phyloP scores from a whole-genome alignment of 2,888 invertebrate species.

The Diplazon laetatorius region DNA sequence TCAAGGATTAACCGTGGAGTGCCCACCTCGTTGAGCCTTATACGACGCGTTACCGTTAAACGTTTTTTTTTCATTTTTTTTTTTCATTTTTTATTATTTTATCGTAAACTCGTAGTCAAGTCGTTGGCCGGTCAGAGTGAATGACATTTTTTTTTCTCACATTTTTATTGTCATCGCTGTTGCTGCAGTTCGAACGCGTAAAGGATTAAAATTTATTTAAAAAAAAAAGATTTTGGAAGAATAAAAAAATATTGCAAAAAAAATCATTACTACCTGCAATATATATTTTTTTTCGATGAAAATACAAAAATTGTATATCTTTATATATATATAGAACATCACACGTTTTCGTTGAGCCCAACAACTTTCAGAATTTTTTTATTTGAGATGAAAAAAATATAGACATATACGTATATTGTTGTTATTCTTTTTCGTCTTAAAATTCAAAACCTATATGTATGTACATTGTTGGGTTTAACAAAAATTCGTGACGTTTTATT shows the following conservation, averaged over 20 bases:
- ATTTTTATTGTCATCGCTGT: constrained; percentile 14
- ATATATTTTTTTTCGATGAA: background rate
- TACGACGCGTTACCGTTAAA: constrained; percentile 28
- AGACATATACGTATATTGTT: too few relatives aligned
- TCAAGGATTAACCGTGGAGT: constrained; percentile 47
- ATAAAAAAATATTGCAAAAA: too few relatives aligned
- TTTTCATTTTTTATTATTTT: constrained; percentile 37
- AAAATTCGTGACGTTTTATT: too few relatives aligned
- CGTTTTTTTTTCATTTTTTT: constrained; percentile 1
- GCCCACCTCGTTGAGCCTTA: background rate
- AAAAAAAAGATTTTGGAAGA: too few relatives aligned
- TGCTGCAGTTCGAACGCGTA: background rate
- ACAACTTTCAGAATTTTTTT: too few relatives aligned
- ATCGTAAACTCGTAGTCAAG: constrained; percentile 56
- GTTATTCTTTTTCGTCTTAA: too few relatives aligned
- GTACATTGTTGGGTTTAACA: too few relatives aligned
- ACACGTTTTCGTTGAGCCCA: too few relatives aligned
- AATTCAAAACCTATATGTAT: too few relatives aligned
- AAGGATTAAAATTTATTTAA: constrained; percentile 23
- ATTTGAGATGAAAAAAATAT: too few relatives aligned
- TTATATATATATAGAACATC: background rate
- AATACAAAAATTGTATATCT: background rate
- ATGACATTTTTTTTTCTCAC: background rate
- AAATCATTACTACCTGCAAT: background rate
- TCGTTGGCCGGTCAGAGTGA: constrained; percentile 2